phyloP scores from a whole-genome alignment of 2,888 invertebrate genomes.

The Acanthosepion esculentum region DNA sequence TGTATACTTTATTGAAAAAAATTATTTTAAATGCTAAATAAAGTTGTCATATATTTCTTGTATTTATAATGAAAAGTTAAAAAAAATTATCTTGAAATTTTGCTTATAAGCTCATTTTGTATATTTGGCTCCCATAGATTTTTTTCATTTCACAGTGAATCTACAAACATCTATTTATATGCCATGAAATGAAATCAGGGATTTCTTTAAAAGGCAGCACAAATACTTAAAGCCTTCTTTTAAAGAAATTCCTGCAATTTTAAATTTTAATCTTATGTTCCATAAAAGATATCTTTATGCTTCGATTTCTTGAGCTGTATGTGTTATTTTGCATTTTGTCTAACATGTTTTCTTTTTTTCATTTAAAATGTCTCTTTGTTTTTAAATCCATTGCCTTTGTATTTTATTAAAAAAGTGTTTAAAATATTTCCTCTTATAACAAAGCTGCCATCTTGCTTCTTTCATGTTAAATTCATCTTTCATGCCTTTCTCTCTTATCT shows the following conservation, averaged over 20 bases:
- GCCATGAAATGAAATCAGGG: neutral
- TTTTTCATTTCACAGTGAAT: neutral
- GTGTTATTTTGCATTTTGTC: neutral
- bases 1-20: too few species aligned
- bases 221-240: neutral
- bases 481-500: neutral
- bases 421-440: neutral
- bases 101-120: neutral
- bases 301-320: neutral
- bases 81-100: too few species aligned
- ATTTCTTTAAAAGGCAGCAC: neutral
- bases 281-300: neutral
- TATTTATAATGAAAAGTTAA: too few species aligned
- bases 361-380: neutral
- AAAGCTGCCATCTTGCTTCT: conserved; percentile 20
- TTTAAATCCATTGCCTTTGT: conserved; percentile 33
- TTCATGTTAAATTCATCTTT: neutral
- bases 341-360: neutral
- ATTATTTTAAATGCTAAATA: too few species aligned
- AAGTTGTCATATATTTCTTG: too few species aligned
- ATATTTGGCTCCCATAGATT: neutral
- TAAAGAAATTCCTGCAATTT: neutral
- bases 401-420: neutral
- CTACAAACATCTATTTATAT: too few species aligned
- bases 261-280: neutral